Conservation (phyloP, 2,888 invertebrate species). For the Polydrusus pterygomalis region DNA sequence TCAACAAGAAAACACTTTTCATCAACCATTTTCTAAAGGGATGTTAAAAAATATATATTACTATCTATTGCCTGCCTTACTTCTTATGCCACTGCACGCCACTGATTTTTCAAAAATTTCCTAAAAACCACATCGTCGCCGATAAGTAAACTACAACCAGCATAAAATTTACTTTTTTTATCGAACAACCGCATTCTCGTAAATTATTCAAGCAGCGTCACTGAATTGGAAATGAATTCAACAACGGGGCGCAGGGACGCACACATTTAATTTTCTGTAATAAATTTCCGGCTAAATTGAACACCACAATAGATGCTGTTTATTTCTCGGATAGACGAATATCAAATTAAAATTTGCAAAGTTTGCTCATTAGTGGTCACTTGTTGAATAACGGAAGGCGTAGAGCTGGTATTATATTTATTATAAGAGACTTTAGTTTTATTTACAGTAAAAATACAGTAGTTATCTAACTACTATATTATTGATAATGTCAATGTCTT, state of each 20-base stretch:
- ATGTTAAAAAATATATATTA: too few relatives aligned
- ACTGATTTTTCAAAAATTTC: too few relatives aligned
- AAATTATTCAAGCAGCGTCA: conserved; percentile 58
- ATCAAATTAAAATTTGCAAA: conserved; percentile 57
- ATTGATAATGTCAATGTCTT: too few relatives aligned
- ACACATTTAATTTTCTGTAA: conserved; percentile 60
- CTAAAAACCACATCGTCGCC: conserved; percentile 10
- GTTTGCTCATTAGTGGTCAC: conserved; percentile 59
- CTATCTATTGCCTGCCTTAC: too few relatives aligned
- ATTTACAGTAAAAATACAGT: too few relatives aligned
- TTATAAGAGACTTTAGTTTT: too few relatives aligned
- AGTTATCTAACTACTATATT: too few relatives aligned
- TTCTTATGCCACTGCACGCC: too few relatives aligned
- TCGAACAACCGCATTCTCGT: conserved; percentile 56
- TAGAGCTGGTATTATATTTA: too few relatives aligned
- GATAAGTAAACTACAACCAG: conserved; percentile 36
- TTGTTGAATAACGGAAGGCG: conserved; percentile 32
- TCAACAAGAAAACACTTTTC: too few relatives aligned
- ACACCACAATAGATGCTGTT: conserved; percentile 56
- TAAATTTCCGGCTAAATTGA: conserved; percentile 60
- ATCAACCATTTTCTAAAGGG: too few relatives aligned
- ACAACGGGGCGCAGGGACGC: conserved; percentile 44
- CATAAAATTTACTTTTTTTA: conserved; percentile 57
- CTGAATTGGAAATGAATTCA: conserved; percentile 59
- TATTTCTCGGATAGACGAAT: conserved; percentile 54